A percentile compares a stretch with the other conserved stretches of the same genome.
phyloP scores from a whole-genome alignment of 2,113 vertebrate species.

The Raja brachyura region DNA sequence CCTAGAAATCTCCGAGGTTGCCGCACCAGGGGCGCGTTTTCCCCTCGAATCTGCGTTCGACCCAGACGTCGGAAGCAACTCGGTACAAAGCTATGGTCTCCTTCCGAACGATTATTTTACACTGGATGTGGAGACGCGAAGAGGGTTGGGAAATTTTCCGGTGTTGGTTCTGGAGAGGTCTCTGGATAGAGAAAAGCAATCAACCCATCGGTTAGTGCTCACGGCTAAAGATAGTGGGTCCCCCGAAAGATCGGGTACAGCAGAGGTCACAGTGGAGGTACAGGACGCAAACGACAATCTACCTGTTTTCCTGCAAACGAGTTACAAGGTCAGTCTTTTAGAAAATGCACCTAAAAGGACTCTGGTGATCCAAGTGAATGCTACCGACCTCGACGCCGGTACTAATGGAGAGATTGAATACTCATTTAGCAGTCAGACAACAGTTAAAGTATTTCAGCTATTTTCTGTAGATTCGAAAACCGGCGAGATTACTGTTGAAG shows the following conservation, averaged over 20 bases:
- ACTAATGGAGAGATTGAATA: no score
- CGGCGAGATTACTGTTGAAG: no score
- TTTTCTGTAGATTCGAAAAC: no score
- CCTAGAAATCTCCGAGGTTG: conserved; percentile 50
- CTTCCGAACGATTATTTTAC: conserved; percentile 39
- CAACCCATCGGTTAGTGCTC: conserved; percentile 31
- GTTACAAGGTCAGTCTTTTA: conserved; percentile 37
- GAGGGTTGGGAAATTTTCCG: not conserved
- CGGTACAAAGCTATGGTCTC: conserved; percentile 39
- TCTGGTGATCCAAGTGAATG: not conserved
- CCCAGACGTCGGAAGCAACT: conserved; percentile 39
- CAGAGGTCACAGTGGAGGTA: conserved; percentile 39
- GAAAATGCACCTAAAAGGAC: not conserved
- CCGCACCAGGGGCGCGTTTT: conserved; percentile 38
- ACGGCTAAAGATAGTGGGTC: conserved; percentile 39
- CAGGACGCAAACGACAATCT: conserved; percentile 45
- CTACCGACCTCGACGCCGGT: not conserved
- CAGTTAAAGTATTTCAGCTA: no score
- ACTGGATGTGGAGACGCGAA: conserved; percentile 14
- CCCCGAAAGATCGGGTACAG: conserved; percentile 42
- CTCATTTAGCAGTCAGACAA: no score
- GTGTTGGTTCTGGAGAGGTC: conserved; percentile 40
- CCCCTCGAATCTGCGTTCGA: conserved; percentile 33
- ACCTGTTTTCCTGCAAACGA: conserved; percentile 41
- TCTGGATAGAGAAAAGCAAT: conserved; percentile 41